Conservation (phyloP, 2,113 vertebrate species). For the Aythya baeri region DNA sequence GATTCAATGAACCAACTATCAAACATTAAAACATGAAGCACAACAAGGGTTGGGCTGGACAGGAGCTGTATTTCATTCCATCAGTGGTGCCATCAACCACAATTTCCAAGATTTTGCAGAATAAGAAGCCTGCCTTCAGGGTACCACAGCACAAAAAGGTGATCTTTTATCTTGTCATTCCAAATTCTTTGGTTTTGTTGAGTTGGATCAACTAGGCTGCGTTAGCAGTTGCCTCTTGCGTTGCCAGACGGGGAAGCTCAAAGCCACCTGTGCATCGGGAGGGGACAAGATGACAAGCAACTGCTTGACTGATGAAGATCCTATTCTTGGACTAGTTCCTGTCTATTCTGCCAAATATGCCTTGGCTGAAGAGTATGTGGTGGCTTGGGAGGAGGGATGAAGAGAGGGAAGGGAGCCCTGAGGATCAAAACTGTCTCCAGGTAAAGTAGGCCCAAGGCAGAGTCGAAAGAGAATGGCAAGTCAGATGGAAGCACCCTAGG, state of each 20-base stretch:
- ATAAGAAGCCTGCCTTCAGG: background rate
- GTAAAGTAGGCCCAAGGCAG: slow-evolving; percentile 21
- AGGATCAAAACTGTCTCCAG: slow-evolving; percentile 30
- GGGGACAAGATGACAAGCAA: slow-evolving; percentile 52
- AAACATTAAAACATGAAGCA: background rate
- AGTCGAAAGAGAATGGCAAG: background rate
- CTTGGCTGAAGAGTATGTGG: slow-evolving; percentile 42
- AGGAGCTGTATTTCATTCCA: background rate
- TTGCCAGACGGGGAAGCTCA: slow-evolving; percentile 43
- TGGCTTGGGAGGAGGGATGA: slow-evolving; percentile 27
- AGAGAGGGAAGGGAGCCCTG: background rate
- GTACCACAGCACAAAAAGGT: background rate
- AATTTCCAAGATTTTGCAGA: background rate
- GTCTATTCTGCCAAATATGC: slow-evolving; percentile 44
- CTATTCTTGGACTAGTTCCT: slow-evolving; percentile 60
- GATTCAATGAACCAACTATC: background rate
- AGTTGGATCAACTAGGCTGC: background rate
- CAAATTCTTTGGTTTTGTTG: background rate
- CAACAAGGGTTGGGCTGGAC: background rate
- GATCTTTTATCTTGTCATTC: background rate
- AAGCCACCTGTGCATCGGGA: slow-evolving; percentile 57
- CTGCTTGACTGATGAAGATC: slow-evolving; percentile 49
- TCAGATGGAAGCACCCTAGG: slow-evolving; percentile 34
- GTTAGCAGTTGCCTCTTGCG: slow-evolving; percentile 17
- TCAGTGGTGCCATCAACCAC: background rate